Base-by-base conservation (phyloP, 2,113 vertebrate species). In the Naja naja region DNA sequence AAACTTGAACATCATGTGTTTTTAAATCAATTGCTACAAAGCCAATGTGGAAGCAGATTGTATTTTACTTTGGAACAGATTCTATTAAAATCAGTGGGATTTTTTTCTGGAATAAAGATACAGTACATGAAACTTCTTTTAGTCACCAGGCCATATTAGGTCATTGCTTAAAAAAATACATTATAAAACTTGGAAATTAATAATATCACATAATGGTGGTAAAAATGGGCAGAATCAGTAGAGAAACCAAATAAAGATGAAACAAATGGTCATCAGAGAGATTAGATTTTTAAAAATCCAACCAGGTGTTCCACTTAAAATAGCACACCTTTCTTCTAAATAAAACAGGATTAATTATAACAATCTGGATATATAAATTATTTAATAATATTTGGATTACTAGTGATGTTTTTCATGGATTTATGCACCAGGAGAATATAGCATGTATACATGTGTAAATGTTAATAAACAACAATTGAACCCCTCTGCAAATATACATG, bases 1-100 rank as follows among this genome's bases (percentile, higher is more conserved):
- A 95, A 95, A 95, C 93, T 94, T 92, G 95, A 94, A 93, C 94
- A 93, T 60, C 91, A 90, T 92, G 95, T 95, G 94, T 96, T 97
- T 95, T 96, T 96, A 88, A 95, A 95, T 94, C 91, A 96, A 95
- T 88, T 69, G 93, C 87, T 95, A 88, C 92, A 93, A 54, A 39
- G 23, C 30, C 47, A 81, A 60, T n/a, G 86, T 34, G 12, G 54
- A 27, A 39, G n/a, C 1, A 22, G 11, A 39, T n/a, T 91, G 7
- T 39, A 34, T 22, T 52, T 60, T 88, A 43, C 34, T 5, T 30
- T 69, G 58, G 47, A 34, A 85, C 23, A 49, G 47, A 23, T 55
- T 16, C 58, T 18, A 20, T 25, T n/a, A 39, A n/a, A 34, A 23
- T 81, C 34, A 81, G 34, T 22, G 18, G 16, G 69, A 9, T 20